Conservation (phyloP, 2,888 invertebrate genomes). For the Caenorhabditis becei region DNA sequence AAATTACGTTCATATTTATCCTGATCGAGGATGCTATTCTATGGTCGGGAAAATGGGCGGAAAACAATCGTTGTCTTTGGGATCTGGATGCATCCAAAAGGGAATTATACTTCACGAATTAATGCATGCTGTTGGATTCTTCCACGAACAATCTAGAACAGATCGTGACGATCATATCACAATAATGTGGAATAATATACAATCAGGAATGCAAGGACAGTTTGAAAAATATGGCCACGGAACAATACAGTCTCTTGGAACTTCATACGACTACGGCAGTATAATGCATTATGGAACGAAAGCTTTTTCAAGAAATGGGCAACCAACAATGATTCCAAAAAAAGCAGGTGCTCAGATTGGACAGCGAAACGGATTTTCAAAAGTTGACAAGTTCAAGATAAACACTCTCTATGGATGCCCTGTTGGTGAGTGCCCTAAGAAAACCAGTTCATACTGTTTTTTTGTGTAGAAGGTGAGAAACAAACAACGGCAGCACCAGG, state of each 20-base stretch:
- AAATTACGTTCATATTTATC: slow-evolving; percentile 81
- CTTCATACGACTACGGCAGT: slow-evolving; percentile 78
- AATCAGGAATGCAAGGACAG: slow-evolving; percentile 80
- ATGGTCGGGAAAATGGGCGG: slow-evolving; percentile 80
- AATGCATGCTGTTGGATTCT: slow-evolving; percentile 81
- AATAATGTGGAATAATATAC: slow-evolving; percentile 80
- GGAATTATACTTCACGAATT: slow-evolving; percentile 81
- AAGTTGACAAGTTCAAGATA: slow-evolving; percentile 79
- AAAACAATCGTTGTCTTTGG: slow-evolving; percentile 77
- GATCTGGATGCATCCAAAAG: slow-evolving; percentile 81
- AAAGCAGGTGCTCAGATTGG: slow-evolving; percentile 77
- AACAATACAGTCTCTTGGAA: slow-evolving; percentile 79
- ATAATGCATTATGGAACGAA: slow-evolving; percentile 81
- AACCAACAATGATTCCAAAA: slow-evolving; percentile 80
- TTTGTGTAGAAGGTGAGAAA: slow-evolving; percentile 50
- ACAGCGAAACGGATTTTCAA: slow-evolving; percentile 79
- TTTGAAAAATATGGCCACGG: slow-evolving; percentile 81
- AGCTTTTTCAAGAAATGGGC: slow-evolving; percentile 80
- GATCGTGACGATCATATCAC: slow-evolving; percentile 79
- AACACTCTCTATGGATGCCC: slow-evolving; percentile 80
- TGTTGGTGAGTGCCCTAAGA: slow-evolving; percentile 66
- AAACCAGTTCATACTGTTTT: too few relatives aligned
- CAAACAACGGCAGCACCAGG: slow-evolving; percentile 53
- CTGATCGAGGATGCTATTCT: slow-evolving; percentile 81
- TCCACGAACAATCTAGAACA: slow-evolving; percentile 78